Base-by-base conservation (phyloP, 2,797 vertebrate species). In the Melanogrammus aeglefinus region DNA sequence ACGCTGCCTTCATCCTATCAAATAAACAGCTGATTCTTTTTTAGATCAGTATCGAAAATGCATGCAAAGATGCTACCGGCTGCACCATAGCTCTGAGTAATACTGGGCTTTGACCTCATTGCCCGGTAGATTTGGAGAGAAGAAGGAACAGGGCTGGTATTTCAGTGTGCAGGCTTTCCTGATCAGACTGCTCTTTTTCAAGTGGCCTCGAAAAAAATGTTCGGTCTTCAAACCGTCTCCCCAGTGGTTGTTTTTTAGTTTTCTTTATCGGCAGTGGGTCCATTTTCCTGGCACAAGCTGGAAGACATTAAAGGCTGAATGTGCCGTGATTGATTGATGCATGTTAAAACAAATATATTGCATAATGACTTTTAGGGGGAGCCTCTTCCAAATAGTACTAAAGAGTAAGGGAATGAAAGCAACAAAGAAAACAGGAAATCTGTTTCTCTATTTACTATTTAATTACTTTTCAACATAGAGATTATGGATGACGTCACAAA, bases 241-340 rank as follows among this genome's bases (percentile, higher is more conserved):
- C 90, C 79, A 80, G 90, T 94, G 93, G 92, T 90, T 90, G 91
- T 85, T 82, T 85, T 78, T 81, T 47, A 77, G 73, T 80, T 57
- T 79, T 90, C 80, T 90, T 83, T 88, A 84, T 89, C 93, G n/a
- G 93, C 91, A 94, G 94, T 92, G 92, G 88, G 87, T 94, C n/a
- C 91, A 91, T 86, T 79, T 87, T 84, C 90, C 88, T n/a, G n/a
- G 91, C 93, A 92, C 89, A 92, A 72, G 76, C 83, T 82, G 85
- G 91, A 91, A 94, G 91, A 93, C 93, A 92, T 94, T 93, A 94
- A 89, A 80, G n/a, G 78, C n/a, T 8, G 21, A n/a, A n/a, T 63
- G n/a, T 75, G 75, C 66, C 80, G 73, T 75, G 84, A 84, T 82
- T 78, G 80, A 75, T 41, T 57, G 76, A 91, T 85, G 85, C 77